Evolutionary conservation across 2,888 invertebrate species (phyloP).

Genomic region (Ariolimax columbianus): DNA sequence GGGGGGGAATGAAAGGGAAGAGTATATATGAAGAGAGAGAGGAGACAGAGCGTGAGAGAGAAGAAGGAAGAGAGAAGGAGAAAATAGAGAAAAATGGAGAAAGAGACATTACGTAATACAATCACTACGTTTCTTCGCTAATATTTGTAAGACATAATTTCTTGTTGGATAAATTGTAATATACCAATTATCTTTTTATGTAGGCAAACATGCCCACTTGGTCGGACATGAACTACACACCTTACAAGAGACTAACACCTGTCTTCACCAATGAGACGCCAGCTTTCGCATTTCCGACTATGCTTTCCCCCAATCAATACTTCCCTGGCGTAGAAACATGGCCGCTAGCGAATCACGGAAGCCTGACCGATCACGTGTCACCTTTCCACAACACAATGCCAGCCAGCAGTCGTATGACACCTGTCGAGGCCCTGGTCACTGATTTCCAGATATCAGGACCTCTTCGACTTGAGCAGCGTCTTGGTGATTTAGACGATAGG

Average conservation of each 20-base stretch:
- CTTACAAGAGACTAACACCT: neutral
- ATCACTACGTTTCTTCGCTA: neutral
- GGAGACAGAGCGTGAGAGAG: neutral
- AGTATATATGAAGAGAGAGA: neutral
- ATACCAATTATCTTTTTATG: neutral
- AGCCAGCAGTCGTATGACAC: neutral
- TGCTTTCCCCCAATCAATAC: neutral
- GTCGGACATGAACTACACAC: neutral
- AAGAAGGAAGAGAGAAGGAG: neutral
- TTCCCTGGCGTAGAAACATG: neutral
- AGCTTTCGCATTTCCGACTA: neutral
- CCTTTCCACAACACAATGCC: neutral
- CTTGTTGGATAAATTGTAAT: neutral
- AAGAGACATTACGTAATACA: neutral
- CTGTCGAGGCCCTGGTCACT: neutral
- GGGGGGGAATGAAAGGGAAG: neutral
- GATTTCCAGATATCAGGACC: neutral
- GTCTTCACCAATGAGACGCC: neutral
- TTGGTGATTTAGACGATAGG: neutral
- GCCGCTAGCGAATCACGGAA: neutral
- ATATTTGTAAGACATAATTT: neutral
- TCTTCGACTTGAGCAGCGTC: neutral
- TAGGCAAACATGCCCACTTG: neutral
- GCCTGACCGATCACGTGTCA: neutral
- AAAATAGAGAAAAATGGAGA: neutral